These are phyloP conservation scores for Coccyzus lansbergi DNA, from an alignment of 2,797 vertebrate genomes.

Conservation along the genomic window DNA sequence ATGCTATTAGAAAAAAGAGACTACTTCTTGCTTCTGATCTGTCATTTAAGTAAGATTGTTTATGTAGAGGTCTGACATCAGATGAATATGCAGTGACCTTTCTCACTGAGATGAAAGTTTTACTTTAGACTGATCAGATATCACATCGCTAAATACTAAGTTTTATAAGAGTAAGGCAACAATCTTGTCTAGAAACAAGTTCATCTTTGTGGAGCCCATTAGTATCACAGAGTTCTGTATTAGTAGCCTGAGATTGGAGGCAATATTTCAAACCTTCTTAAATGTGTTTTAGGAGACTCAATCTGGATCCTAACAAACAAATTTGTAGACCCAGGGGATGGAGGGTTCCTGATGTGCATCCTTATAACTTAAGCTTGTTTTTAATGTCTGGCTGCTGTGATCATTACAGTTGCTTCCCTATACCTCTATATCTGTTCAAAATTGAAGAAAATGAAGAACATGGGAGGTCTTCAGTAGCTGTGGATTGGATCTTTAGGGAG, in stretches of 20 bases:
- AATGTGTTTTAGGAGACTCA: not conserved
- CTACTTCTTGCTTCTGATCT: constrained; percentile 60
- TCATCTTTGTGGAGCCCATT: not conserved
- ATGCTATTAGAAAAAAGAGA: constrained; percentile 49
- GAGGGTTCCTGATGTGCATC: not conserved
- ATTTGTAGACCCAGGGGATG: not conserved
- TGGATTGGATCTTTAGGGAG: not conserved
- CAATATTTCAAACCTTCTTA: not conserved
- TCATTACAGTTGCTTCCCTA: not conserved
- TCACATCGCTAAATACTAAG: constrained; percentile 26
- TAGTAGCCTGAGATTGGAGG: not conserved
- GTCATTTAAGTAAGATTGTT: constrained; percentile 54
- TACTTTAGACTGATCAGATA: not conserved
- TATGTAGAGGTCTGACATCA: constrained; percentile 47
- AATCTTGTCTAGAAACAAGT: not conserved
- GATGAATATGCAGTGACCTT: constrained; percentile 49
- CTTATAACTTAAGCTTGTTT: not conserved
- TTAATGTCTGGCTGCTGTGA: not conserved
- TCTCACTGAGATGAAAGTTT: constrained; percentile 60
- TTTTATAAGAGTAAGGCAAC: constrained; percentile 12
- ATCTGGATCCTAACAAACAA: not conserved
- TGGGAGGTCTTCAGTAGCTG: not conserved
- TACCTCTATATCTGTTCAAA: not conserved
- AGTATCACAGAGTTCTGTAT: not conserved
- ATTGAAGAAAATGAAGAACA: not conserved